Base-by-base conservation (phyloP, 1,140 invertebrate species). In the Drosophila subobscura region DNA sequence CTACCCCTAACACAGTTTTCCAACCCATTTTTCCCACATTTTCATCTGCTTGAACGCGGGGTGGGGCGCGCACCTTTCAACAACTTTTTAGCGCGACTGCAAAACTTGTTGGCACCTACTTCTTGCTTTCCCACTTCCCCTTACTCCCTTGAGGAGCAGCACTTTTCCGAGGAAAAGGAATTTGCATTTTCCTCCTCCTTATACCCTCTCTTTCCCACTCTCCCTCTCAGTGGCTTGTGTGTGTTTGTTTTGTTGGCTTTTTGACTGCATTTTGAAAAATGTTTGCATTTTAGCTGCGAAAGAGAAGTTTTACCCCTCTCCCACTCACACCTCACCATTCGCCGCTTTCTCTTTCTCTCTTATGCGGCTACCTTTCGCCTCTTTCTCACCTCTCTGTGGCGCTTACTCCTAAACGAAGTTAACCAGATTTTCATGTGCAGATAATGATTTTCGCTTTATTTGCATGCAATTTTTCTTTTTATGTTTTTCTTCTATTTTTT, bases 391-490 rank as follows among this genome's bases (percentile, higher is more conserved):
- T 20, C 16, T 20, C 16, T 0, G 0, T 20, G 16, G 16, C 16
- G 16, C 57, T 44, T 63, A 12, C 10, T 12, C 33, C 71, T 57
- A 83, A 83, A 67, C 79, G 71, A 85, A 84, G 76, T 85, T 85
- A 84, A 84, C 80, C 80, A 86, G 81, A 80, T 86, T 86, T 77
- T 65, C 68, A 71, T 79, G 81, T 72, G 66, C 73, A 77, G 81
- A 85, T 77, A 86, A 85, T 85, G 81, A 86, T 85, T 85, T 86
- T 85, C 67, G 68, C 65, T 86, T 86, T 85, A 85, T 85, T 86
- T 85, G 77, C 77, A 77, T 85, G 63, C 47, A 16, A 46, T 65
- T 71, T 73, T 51, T 47, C 20, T 33, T 58, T 33, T 29, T 50
- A n/a, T 6, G 12, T 20, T 25, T 68, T 53, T 53, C 14, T 74